Percentiles rank a stretch among this genome's conserved stretches.
Conservation (phyloP, 1,140 invertebrate species). For the Aporrectodea caliginosa region DNA sequence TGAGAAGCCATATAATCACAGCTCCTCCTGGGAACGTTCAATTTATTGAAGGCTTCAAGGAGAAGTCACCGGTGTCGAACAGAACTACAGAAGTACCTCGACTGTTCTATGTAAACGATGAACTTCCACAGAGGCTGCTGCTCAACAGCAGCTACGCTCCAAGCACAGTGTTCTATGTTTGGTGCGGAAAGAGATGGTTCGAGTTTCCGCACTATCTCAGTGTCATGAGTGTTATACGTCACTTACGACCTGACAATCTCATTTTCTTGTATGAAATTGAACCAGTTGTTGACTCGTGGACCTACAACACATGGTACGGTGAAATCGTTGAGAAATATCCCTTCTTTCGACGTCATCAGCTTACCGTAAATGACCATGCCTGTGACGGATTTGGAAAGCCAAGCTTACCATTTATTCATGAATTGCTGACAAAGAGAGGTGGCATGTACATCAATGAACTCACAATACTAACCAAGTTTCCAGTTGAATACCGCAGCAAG, state of each 20-base stretch:
- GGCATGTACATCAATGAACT: slow-evolving; percentile 31
- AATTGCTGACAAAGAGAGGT: slow-evolving; percentile 12
- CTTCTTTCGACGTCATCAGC: slow-evolving; percentile 16
- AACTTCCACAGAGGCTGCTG: not conserved
- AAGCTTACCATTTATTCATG: slow-evolving; percentile 17
- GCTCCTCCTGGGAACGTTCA: not conserved
- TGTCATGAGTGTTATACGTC: slow-evolving; percentile 26
- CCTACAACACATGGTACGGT: slow-evolving; percentile 31
- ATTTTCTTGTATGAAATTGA: slow-evolving; percentile 27
- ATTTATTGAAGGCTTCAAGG: not conserved
- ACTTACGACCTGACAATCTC: slow-evolving; percentile 27
- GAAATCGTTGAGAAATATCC: slow-evolving; percentile 26
- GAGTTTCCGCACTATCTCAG: slow-evolving; percentile 32
- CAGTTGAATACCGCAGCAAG: slow-evolving; percentile 11
- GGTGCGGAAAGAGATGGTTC: slow-evolving; percentile 32
- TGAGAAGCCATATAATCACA: no score
- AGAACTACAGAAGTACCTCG: not conserved
- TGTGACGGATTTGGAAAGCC: not conserved
- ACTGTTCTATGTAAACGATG: not conserved
- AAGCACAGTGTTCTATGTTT: slow-evolving; percentile 29
- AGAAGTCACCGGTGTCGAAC: not conserved
- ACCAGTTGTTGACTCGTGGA: slow-evolving; percentile 29
- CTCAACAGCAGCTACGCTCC: slow-evolving; percentile 6
- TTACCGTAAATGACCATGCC: slow-evolving; percentile 3
- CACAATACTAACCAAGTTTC: slow-evolving; percentile 22